A percentile compares a stretch with the other conserved stretches of the same genome.
These are phyloP conservation scores for Dione vanillae DNA, from an alignment of 2,888 invertebrate species.

Conservation along the genomic window DNA sequence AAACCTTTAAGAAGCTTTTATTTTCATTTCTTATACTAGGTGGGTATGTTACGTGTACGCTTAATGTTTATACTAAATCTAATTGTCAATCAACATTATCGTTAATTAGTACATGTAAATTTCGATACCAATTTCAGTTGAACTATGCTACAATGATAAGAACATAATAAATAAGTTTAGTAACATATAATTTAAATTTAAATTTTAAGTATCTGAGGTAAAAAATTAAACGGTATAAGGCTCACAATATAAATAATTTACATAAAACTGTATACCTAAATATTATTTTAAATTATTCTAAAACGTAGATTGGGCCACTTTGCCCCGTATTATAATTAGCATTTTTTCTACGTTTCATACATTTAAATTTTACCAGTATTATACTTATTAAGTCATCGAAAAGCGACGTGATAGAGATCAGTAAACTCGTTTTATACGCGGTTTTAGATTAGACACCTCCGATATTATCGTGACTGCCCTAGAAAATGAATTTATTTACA, in stretches of 20 bases:
- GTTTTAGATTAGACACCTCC: conserved; percentile 54
- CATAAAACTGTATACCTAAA: background rate
- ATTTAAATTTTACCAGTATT: conserved; percentile 30
- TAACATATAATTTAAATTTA: background rate
- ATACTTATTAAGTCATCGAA: conserved; percentile 40
- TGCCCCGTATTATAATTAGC: conserved; percentile 12
- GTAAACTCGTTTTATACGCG: conserved; percentile 38
- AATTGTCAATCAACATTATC: background rate
- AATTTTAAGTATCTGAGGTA: background rate
- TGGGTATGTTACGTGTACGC: too few species aligned
- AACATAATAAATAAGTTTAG: background rate
- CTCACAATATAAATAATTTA: background rate
- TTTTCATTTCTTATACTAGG: too few species aligned
- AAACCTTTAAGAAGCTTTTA: too few species aligned
- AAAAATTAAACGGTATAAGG: background rate
- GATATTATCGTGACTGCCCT: conserved; percentile 70
- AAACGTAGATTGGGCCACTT: conserved; percentile 8
- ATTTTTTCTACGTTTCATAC: conserved; percentile 17
- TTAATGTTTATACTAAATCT: too few species aligned
- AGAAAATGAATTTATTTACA: conserved; percentile 71
- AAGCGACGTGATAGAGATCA: conserved; percentile 37
- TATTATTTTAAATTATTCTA: conserved; percentile 6
- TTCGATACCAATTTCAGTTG: too few species aligned
- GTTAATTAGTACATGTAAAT: background rate
- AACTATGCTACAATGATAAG: too few species aligned